phyloP scores from a whole-genome alignment of 2,888 invertebrate species.

The Amblyjoppa fuscipennis region DNA sequence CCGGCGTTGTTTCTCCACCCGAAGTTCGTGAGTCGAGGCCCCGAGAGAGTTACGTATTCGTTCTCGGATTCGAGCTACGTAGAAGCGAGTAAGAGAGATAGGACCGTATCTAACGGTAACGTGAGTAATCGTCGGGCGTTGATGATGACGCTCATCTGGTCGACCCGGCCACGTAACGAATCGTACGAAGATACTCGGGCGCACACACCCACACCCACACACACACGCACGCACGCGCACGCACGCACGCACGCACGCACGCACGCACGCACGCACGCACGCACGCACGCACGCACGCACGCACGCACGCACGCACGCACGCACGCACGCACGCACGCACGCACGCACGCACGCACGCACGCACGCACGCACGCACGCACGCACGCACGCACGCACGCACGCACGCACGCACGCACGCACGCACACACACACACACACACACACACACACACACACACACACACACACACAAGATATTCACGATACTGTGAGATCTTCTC shows the following conservation, averaged over 20 bases:
- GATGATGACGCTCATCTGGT: constrained; percentile 62
- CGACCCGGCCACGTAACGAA: constrained; percentile 59
- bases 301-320: neutral
- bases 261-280: neutral
- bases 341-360: too few species aligned
- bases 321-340: too few species aligned
- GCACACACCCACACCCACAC: neutral
- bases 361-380: neutral
- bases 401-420: neutral
- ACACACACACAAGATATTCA: too few species aligned
- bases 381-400: too few species aligned
- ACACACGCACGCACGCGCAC: neutral
- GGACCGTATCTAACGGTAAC: constrained; percentile 77
- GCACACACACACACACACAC: neutral
- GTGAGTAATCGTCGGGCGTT: constrained; percentile 79
- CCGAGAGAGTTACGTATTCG: constrained; percentile 57
- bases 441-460: neutral
- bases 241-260: too few species aligned
- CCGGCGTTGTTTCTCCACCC: constrained; percentile 46
- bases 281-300: too few species aligned
- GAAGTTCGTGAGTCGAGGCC: constrained; percentile 38
- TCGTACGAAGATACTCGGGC: constrained; percentile 42
- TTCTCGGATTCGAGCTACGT: constrained; percentile 34
- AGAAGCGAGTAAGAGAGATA: constrained; percentile 33
- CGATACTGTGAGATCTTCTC: neutral